Base-by-base conservation (phyloP, 2,888 invertebrate genomes). In the Lissonota sp. region DNA sequence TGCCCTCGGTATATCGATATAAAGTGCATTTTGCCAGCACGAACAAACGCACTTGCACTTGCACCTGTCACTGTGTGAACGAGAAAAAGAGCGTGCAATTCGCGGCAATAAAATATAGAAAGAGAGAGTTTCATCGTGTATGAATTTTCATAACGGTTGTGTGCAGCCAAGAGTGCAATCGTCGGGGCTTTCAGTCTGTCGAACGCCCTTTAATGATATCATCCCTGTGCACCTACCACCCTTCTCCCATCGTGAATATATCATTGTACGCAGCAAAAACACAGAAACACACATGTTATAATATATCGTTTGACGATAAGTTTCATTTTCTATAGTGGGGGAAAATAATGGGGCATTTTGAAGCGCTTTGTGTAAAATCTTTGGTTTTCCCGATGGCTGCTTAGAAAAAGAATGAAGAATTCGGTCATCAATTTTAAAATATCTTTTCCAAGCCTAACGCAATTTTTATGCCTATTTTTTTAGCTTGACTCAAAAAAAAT, bases 11-110 rank as follows among this genome's bases (percentile, higher is more conserved):
- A 12, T 49, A 49, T 49, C 49, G 49, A 49, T 3, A 26, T 49
- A 49, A 49, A 49, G 10, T 49, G 66, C 42, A 40, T 46, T 49
- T 12, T 49, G 63, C 3, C 39, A 26, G 64, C 40, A 60, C 40
- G 16, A 66, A 37, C n/a, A 75, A 75, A 67, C 67, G 75, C 75
- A 75, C 75, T 67, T 75, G 75, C 53, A 53, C 53, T 16, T 67
- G 66, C 71, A 67, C 75, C 74, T 74, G 74, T 40, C 74, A 44
- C 49, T 37, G 42, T 14, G 60, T 2, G 12, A 53, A 12, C 10
- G 16, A 14, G 53, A 53, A 7, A 53, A 7, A 53, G 26, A 62
- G 49, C 37, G 55, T 75, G 75, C 75, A 67, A 75, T 75, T 75
- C 67, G 44, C n/a, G 37, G 37, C 10, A 49, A 49, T 49, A 51